Evolutionary conservation across 2,797 vertebrate species (phyloP).

Genomic region (Triplophysa yarkandensis): DNA sequence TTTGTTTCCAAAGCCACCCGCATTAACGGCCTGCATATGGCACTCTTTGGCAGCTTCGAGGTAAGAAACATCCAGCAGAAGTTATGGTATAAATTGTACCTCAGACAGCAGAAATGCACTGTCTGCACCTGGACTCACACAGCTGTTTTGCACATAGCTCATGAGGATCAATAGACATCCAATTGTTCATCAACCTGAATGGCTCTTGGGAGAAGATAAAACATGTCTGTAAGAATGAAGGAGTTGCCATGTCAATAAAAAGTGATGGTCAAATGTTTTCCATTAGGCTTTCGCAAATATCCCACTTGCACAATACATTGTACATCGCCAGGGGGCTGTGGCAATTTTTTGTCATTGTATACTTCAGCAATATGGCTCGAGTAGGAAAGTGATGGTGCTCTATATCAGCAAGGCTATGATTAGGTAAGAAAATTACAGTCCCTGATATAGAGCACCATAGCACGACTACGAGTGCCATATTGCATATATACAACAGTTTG

Average conservation of each 20-base stretch:
- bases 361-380: no score
- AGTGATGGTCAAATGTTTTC: neutral
- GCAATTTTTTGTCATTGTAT: no score
- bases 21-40: slow-evolving; percentile 85
- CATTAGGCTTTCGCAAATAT: neutral
- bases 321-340: neutral
- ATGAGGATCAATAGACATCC: slow-evolving; percentile 55
- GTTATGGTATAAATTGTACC: slow-evolving; percentile 82
- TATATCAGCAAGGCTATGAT: no score
- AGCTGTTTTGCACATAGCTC: slow-evolving; percentile 75
- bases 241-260: slow-evolving; percentile 23
- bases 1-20: slow-evolving; percentile 66
- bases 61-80: slow-evolving; percentile 77
- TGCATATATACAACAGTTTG: no score
- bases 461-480: no score
- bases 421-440: no score
- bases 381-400: no score
- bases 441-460: no score
- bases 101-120: slow-evolving; percentile 75
- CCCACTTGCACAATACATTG: neutral
- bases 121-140: slow-evolving; percentile 80
- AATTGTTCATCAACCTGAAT: slow-evolving; percentile 52
- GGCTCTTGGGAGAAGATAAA: slow-evolving; percentile 9
- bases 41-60: slow-evolving; percentile 77
- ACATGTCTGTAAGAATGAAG: slow-evolving; percentile 1